phyloP scores from a whole-genome alignment of 2,888 invertebrate species.

The Onthophagus sagittarius region DNA sequence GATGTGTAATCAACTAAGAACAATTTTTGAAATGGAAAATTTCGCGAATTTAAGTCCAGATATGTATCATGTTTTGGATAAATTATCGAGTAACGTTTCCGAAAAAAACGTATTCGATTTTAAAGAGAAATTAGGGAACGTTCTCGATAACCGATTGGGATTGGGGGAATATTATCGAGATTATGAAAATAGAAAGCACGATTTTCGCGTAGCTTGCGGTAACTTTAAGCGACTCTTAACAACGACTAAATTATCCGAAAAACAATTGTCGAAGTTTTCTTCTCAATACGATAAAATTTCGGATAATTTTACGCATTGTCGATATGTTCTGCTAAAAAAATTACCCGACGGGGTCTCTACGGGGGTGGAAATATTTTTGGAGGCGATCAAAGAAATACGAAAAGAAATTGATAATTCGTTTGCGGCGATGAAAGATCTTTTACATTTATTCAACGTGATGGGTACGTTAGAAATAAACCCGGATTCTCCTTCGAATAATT shows the following conservation, averaged over 20 bases:
- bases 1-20: neutral
- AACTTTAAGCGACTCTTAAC: constrained; percentile 1
- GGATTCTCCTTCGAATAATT: neutral
- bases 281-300: constrained; percentile 1
- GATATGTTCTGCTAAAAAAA: constrained; percentile 2
- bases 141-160: neutral
- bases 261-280: neutral
- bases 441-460: constrained; percentile 4
- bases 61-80: neutral
- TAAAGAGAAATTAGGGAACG: neutral
- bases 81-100: neutral
- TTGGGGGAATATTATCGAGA: neutral
- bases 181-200: constrained; percentile 9
- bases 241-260: neutral
- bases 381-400: neutral
- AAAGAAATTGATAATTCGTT: neutral
- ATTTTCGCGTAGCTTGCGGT: constrained; percentile 4
- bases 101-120: neutral
- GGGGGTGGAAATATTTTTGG: neutral
- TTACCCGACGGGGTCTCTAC: neutral
- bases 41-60: neutral
- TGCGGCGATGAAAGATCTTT: constrained; percentile 2
- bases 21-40: neutral
- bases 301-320: neutral
- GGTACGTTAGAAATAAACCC: neutral